Evolutionary conservation across 2,113 vertebrate genomes (phyloP).

Genomic region (Channa argus): DNA sequence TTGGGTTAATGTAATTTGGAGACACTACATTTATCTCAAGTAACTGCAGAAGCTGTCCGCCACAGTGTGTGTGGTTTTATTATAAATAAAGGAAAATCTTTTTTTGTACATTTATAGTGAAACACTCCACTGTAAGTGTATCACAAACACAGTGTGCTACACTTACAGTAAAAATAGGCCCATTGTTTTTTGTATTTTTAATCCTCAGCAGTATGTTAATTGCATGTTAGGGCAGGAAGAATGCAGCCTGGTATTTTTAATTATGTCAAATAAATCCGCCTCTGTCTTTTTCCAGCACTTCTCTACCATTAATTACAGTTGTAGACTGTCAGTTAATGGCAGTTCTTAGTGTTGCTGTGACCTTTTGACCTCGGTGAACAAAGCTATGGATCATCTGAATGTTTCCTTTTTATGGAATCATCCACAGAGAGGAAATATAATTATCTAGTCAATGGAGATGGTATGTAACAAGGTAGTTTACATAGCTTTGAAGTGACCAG

Average conservation of each 20-base stretch:
- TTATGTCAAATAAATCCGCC: constrained; percentile 1
- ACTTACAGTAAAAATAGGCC: not conserved
- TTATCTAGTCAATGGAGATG: constrained; percentile 39
- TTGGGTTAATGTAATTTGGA: constrained; percentile 51
- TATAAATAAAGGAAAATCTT: not conserved
- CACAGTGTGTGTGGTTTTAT: not conserved
- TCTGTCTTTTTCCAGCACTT: not conserved
- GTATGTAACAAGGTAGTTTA: constrained; percentile 47
- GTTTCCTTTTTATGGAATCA: constrained; percentile 11
- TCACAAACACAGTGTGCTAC: too few species aligned
- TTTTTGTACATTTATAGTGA: not conserved
- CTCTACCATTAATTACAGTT: not conserved
- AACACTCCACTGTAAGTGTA: too few species aligned
- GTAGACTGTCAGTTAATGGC: too few species aligned
- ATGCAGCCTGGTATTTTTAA: constrained; percentile 10
- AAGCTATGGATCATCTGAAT: constrained; percentile 29
- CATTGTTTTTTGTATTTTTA: constrained; percentile 9
- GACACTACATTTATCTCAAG: constrained; percentile 33
- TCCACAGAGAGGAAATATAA: constrained; percentile 42
- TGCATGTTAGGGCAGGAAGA: not conserved
- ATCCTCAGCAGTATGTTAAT: constrained; percentile 1
- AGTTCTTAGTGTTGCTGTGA: too few species aligned
- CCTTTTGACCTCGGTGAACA: not conserved
- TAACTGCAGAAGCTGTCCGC: constrained; percentile 14
- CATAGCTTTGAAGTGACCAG: constrained; percentile 71